Conservation (phyloP, 1,140 invertebrate species). For the Melipona quadrifasciata region DNA sequence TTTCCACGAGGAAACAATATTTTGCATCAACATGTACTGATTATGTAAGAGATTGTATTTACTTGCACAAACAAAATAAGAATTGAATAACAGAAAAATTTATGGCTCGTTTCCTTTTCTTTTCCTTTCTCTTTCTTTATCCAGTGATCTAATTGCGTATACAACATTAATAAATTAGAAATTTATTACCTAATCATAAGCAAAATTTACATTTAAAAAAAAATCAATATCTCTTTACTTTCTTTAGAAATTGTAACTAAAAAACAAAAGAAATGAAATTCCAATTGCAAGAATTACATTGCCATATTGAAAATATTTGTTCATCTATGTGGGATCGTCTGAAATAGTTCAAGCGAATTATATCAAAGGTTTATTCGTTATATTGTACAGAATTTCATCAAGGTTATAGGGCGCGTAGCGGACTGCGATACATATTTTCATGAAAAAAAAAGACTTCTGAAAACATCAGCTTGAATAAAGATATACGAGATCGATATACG, state of each 20-base stretch:
- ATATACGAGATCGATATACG: conserved; percentile 25
- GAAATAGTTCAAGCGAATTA: conserved; percentile 10
- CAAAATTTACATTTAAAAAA: neutral
- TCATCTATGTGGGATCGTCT: neutral
- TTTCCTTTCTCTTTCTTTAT: neutral
- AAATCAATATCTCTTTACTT: neutral
- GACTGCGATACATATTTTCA: conserved; percentile 2
- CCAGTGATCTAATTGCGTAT: neutral
- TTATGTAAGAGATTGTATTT: conserved; percentile 54
- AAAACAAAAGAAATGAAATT: neutral
- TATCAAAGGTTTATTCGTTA: conserved; percentile 44
- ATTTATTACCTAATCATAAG: neutral
- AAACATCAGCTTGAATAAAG: conserved; percentile 27
- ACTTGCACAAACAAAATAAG: conserved; percentile 50
- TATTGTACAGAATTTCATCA: conserved; percentile 39
- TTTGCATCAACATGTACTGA: conserved; percentile 48
- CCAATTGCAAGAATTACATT: neutral
- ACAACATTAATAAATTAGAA: neutral
- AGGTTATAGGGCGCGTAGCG: neutral
- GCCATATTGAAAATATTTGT: conserved; percentile 1
- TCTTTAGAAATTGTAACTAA: neutral
- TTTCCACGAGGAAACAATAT: conserved; percentile 32
- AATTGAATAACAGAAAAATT: conserved; percentile 39
- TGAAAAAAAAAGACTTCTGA: conserved; percentile 36
- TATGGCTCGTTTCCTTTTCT: neutral